Evolutionary conservation across 2,888 invertebrate species (phyloP).

Genomic region (Pseudeuparius sepicola): DNA sequence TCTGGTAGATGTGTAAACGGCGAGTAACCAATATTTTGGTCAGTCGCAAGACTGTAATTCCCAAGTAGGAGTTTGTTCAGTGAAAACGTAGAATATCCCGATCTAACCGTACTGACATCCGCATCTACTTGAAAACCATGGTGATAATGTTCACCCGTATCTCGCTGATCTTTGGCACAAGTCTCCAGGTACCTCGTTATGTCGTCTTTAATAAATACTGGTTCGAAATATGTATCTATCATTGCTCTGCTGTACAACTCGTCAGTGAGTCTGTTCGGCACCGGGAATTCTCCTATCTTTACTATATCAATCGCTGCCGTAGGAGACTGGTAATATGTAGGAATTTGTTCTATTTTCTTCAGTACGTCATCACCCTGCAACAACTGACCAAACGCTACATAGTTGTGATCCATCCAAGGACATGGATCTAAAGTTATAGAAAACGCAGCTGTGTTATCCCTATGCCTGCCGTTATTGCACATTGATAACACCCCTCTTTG

Average conservation of each 20-base stretch:
- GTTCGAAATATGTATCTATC: not conserved
- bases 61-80: too few species aligned
- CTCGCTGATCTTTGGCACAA: constrained; percentile 9
- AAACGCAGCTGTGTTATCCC: constrained; percentile 59
- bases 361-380: constrained; percentile 55
- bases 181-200: constrained; percentile 6
- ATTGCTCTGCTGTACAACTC: not conserved
- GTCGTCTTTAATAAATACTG: too few species aligned
- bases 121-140: too few species aligned
- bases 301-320: constrained; percentile 26
- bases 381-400: constrained; percentile 65
- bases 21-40: too few species aligned
- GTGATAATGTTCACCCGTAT: constrained; percentile 11
- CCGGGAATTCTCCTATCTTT: constrained; percentile 32
- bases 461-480: constrained; percentile 57
- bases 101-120: too few species aligned
- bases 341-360: constrained; percentile 48
- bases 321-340: constrained; percentile 55
- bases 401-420: constrained; percentile 60
- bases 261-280: constrained; percentile 20
- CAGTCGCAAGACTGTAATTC: too few species aligned
- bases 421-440: constrained; percentile 55
- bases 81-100: too few species aligned
- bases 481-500: constrained; percentile 60
- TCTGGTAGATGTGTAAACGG: too few species aligned